Conservation (phyloP, 2,888 invertebrate species). For the Lasiommata megera region DNA sequence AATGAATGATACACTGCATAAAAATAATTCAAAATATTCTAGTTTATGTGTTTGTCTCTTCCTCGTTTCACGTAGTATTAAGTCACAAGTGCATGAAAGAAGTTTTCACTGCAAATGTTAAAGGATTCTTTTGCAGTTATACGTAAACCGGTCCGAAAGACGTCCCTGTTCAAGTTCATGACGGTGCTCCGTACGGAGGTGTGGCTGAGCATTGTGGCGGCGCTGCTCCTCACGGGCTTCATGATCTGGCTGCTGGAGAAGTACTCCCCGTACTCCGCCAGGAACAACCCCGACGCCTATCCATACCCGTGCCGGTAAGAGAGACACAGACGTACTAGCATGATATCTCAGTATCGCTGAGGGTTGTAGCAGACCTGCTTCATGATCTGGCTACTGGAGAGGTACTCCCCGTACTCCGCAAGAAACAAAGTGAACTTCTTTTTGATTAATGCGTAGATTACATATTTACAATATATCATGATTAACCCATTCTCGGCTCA, state of each 20-base stretch:
- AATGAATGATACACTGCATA: too few species aligned
- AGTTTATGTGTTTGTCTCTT: too few species aligned
- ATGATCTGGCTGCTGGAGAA: slow-evolving; percentile 95
- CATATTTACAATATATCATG: too few species aligned
- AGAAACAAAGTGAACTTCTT: too few species aligned
- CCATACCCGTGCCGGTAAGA: slow-evolving; percentile 82
- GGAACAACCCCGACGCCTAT: slow-evolving; percentile 90
- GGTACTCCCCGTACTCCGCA: slow-evolving; percentile 93
- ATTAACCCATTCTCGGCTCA: too few species aligned
- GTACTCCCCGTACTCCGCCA: slow-evolving; percentile 93
- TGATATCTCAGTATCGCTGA: too few species aligned
- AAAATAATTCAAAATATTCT: too few species aligned
- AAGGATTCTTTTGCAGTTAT: slow-evolving; percentile 86
- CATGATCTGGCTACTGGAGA: slow-evolving; percentile 94
- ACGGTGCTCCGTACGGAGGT: slow-evolving; percentile 93
- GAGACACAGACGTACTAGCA: too few species aligned
- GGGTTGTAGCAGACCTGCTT: slow-evolving; percentile 90
- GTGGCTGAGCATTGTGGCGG: slow-evolving; percentile 93
- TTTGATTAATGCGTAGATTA: too few species aligned
- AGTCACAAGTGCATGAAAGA: too few species aligned
- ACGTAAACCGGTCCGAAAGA: slow-evolving; percentile 88
- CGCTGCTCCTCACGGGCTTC: slow-evolving; percentile 89
- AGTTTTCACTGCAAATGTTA: too few species aligned
- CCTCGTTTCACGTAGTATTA: too few species aligned
- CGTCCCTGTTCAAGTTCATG: slow-evolving; percentile 96